Base-by-base conservation (phyloP, 2,888 invertebrate genomes). In the Lissocephala sabroskyi region DNA sequence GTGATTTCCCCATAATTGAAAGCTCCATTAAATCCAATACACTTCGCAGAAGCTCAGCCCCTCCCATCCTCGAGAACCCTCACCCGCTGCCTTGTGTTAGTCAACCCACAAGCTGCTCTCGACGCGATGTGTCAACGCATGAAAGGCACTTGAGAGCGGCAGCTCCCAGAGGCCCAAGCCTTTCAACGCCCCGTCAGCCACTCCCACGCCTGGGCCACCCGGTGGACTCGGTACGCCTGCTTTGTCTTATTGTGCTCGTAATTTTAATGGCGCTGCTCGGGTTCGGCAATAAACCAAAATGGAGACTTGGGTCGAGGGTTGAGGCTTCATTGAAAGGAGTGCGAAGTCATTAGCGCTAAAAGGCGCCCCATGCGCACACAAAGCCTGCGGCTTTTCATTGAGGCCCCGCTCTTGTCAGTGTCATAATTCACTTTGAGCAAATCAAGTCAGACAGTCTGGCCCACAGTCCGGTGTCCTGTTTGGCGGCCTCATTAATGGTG, bases 311-410 rank as follows among this genome's bases (percentile, higher is more conserved):
- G 29, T 33, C 37, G 26, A 26, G 45, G 43, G 10, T 41, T 19
- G 39, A 19, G n/a, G n/a, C 23, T 32, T 49, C 44, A 60, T 60
- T 57, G 60, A 57, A 60, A 62, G 51, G 59, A 49, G 50, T 43
- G 55, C 65, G 37, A 56, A 68, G 68, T 68, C 73, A 68, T 73
- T 68, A 68, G 57, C 49, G 62, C 52, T 64, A 62, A 71, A 64
- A 70, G 64, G 49, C 62, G 41, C 40, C 17, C 35, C 16, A 42
- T 39, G 48, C 36, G 29, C 57, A 10, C 56, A 49, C 65, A 67
- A 60, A 60, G 65, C 51, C 55, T 42, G 16, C 53, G 61, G 68
- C 68, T 44, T 68, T 73, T 68, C 73, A 68, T 73, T 68, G 68
- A 68, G 65, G 74, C 52, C 55, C 65, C n/a, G n/a, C n/a, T n/a